Evolutionary conservation across 2,797 vertebrate species (phyloP).

Genomic region (Lepilemur ruficaudatus): DNA sequence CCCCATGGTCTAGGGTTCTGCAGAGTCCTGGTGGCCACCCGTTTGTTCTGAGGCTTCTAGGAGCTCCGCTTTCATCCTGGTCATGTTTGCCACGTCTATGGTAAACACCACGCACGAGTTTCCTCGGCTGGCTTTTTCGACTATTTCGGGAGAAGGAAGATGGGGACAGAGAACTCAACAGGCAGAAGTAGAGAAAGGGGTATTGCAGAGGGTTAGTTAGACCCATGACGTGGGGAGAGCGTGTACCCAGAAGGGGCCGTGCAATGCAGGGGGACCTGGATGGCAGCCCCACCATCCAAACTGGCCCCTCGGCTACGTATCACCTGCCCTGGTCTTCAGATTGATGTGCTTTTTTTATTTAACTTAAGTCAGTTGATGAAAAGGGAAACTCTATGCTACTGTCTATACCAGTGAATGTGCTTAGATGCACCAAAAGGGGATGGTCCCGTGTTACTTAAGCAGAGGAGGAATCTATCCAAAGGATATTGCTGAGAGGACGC

Average conservation of each 20-base stretch:
- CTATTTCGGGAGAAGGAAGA: accelerated
- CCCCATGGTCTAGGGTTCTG: neutral
- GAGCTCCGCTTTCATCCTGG: neutral
- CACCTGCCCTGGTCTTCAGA: neutral
- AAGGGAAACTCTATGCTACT: neutral
- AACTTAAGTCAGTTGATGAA: neutral
- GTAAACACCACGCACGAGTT: accelerated
- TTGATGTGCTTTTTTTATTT: neutral
- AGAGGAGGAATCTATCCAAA: neutral
- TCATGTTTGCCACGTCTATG: too few relatives aligned
- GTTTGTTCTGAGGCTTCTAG: neutral
- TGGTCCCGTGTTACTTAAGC: neutral
- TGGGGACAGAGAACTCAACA: neutral
- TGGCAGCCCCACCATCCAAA: neutral
- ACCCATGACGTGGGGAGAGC: accelerated
- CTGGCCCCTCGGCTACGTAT: neutral
- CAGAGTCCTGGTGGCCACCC: neutral
- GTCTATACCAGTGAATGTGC: neutral
- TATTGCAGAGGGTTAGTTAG: neutral
- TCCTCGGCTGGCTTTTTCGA: neutral
- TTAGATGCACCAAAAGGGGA: neutral
- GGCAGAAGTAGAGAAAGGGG: neutral
- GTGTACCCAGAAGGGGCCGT: neutral
- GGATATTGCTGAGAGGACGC: neutral
- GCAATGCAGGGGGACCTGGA: too few relatives aligned